Evolutionary conservation across 92 coral and sea anemone species (phyloP), one percentile per base, ranked within the genome.

Genomic region (Porites cylindrica): DNA sequence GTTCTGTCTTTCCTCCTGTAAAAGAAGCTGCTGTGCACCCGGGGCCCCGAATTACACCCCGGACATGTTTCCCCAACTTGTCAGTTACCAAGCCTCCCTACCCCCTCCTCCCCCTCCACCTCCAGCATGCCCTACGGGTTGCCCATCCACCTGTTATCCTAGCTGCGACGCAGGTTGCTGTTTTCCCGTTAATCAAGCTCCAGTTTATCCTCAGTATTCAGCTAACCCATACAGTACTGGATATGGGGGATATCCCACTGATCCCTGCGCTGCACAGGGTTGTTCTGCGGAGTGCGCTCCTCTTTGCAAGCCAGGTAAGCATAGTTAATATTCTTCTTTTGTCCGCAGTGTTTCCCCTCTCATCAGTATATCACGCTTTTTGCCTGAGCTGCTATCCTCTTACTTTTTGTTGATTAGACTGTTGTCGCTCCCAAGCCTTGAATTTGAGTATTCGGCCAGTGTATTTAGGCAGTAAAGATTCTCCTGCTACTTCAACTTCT

Each of bases 1-100:
- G 59, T 97, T 93, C 82, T 97, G 99, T 70, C 96, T 97, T 18
- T 95, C 99, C 4, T 97, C 99, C 23, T 97, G 99, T 82, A 97
- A 97, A 90, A 85, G 92, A 86, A 97, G 99, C 91, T 97, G 99
- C 76, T 97, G 99, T 78, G 90, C 90, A 3, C 88, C 93, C 7
- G 91, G 96, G 47, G 98, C 99, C 10, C 96, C 98, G 7, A 91
- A 94, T 81, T 97, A 97, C 91, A 87, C 90, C 16, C 98, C 97
- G 2, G 90, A 83, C 70, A 92, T 91, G 98, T 97, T 95, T 86
- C 93, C 94, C 6, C 97, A 97, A 76, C 92, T 97, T 1, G 80
- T 97, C 62, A 95, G 90, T 83, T 97, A 95, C 78, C 99, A 97
- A 84, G 94, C 96, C 7, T 20, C 93, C 23, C 90, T 95, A 1